Conservation (phyloP, 92 coral and sea anemone genomes). For the Heteractis magnifica region DNA sequence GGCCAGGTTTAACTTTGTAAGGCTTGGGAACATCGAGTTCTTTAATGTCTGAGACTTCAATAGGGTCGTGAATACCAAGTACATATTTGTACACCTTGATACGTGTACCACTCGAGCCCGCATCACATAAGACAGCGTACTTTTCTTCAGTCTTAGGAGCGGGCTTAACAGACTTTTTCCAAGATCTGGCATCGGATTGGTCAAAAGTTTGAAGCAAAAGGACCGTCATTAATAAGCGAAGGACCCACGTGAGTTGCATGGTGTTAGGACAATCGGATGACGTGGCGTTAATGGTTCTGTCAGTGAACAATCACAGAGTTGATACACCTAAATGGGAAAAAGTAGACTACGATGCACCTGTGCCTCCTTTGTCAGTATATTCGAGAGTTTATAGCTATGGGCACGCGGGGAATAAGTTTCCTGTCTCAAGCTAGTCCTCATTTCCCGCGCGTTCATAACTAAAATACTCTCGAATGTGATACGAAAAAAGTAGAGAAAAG, state of each 20-base stretch:
- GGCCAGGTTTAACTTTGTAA: conserved; percentile 14
- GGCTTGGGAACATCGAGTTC: conserved; percentile 20
- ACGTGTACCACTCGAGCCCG: conserved; percentile 26
- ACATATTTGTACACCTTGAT: conserved; percentile 12
- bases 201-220: neutral
- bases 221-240: neutral
- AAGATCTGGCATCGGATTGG: neutral
- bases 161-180: neutral
- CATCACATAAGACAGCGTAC: conserved; percentile 21
- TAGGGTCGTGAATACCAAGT: conserved; percentile 10
- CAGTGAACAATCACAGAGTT: no score
- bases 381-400: no score
- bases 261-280: neutral
- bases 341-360: no score
- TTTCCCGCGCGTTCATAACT: no score
- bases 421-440: no score
- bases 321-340: no score
- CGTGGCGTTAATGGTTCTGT: neutral
- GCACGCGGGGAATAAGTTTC: no score
- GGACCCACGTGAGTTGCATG: neutral
- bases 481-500: no score
- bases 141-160: neutral
- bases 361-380: no score
- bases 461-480: no score
- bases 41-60: conserved; percentile 12